These are phyloP conservation scores for Lonchura striata DNA, from an alignment of 2,113 vertebrate species.

Conservation along the genomic window DNA sequence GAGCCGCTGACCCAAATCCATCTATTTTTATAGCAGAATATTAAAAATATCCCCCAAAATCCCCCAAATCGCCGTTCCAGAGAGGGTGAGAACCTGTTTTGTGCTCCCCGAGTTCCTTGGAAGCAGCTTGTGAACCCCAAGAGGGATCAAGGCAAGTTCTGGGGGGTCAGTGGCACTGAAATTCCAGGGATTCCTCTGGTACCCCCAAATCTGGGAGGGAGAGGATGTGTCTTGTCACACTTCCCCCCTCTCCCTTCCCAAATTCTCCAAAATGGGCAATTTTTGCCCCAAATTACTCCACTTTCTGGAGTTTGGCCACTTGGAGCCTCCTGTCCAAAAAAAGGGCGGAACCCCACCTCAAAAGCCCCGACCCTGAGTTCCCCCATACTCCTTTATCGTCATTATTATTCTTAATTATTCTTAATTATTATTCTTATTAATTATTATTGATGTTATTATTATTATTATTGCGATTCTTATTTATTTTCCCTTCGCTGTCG, in stretches of 20 bases:
- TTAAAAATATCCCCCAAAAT: conserved; percentile 47
- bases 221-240: not conserved
- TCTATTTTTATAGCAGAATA: conserved; percentile 54
- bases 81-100: not conserved
- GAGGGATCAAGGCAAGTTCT: accelerated
- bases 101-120: not conserved
- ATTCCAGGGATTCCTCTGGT: not conserved
- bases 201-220: not conserved
- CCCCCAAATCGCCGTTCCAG: not conserved
- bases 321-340: not conserved
- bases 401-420: not conserved
- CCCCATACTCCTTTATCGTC: not conserved
- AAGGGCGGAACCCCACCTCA: not conserved
- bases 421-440: not conserved
- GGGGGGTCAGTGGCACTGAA: not conserved
- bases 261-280: not conserved
- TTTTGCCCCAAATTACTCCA: not conserved
- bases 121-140: not conserved
- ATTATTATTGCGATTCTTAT: not conserved
- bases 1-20: not conserved
- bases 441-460: not conserved
- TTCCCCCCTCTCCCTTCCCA: not conserved
- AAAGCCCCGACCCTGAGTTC: not conserved
- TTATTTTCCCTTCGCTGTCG: conserved; percentile 59
- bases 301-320: not conserved